Evolutionary conservation across 2,888 invertebrate genomes (phyloP).

Genomic region (Drosophila affinis): DNA sequence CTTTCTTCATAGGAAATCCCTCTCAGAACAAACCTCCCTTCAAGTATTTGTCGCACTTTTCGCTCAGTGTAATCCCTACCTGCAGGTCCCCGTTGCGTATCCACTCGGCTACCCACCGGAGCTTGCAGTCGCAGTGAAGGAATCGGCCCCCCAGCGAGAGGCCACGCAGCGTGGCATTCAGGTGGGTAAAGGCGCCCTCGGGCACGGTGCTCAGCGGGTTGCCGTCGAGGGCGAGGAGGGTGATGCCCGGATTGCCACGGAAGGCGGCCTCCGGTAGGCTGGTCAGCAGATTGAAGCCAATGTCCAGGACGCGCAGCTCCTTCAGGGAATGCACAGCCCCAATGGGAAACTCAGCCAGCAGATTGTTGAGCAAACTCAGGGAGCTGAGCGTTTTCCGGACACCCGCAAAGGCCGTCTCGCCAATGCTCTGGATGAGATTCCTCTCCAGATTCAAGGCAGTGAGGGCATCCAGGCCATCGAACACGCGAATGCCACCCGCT

Average conservation of each 20-base stretch:
- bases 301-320: conserved; percentile 94
- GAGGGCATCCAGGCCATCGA: conserved; percentile 91
- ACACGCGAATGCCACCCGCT: conserved; percentile 87
- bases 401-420: conserved; percentile 90
- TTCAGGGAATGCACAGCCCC: conserved; percentile 90
- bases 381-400: conserved; percentile 93
- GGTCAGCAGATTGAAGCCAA: conserved; percentile 95
- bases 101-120: conserved; percentile 96
- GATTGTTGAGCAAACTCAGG: conserved; percentile 93
- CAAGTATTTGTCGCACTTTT: background rate
- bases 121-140: conserved; percentile 93
- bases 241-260: conserved; percentile 91
- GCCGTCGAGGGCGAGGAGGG: conserved; percentile 94
- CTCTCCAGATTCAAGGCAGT: conserved; percentile 93
- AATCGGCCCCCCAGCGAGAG: conserved; percentile 94
- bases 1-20: too few species aligned
- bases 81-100: conserved; percentile 93
- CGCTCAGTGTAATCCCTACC: conserved; percentile 82
- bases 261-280: conserved; percentile 92
- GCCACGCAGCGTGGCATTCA: conserved; percentile 93
- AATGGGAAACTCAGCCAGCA: conserved; percentile 93
- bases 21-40: too few species aligned
- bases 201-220: conserved; percentile 94
- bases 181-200: conserved; percentile 89
- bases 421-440: conserved; percentile 92